These are phyloP conservation scores for Lasioglossum oenotherae DNA, from an alignment of 2,888 invertebrate genomes.

Conservation along the genomic window DNA sequence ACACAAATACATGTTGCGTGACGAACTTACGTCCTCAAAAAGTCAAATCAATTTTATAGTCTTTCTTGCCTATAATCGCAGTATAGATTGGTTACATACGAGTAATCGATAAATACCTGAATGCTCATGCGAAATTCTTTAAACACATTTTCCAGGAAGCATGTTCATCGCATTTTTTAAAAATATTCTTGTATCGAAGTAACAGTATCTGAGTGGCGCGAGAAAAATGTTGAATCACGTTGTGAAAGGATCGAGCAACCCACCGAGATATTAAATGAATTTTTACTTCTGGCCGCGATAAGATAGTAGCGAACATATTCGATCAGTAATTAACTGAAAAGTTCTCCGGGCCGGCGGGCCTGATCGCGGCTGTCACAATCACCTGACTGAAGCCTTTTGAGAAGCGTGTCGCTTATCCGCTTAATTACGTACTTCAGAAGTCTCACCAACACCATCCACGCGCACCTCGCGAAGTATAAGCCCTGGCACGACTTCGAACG, in stretches of 20 bases:
- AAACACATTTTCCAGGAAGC: too few relatives aligned
- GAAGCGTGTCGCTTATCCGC: background rate
- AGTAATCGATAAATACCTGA: background rate
- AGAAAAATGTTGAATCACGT: background rate
- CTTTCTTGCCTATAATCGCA: background rate
- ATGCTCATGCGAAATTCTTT: background rate
- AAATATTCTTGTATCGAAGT: background rate
- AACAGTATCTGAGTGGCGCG: background rate
- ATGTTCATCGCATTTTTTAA: background rate
- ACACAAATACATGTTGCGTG: background rate
- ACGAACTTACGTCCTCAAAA: background rate
- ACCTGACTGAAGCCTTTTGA: background rate
- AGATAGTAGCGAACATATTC: background rate
- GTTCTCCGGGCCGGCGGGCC: too few relatives aligned
- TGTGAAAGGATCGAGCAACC: background rate
- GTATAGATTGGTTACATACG: background rate
- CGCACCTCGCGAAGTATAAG: background rate
- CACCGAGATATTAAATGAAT: background rate
- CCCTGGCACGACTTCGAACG: background rate
- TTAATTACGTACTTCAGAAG: slow-evolving; percentile 21
- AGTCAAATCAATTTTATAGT: background rate
- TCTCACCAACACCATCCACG: background rate
- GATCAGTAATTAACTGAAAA: background rate
- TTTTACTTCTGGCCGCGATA: background rate
- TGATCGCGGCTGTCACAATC: background rate